Evolutionary conservation across 1,140 invertebrate genomes (phyloP).

Genomic region (Drosophila ironensis): DNA sequence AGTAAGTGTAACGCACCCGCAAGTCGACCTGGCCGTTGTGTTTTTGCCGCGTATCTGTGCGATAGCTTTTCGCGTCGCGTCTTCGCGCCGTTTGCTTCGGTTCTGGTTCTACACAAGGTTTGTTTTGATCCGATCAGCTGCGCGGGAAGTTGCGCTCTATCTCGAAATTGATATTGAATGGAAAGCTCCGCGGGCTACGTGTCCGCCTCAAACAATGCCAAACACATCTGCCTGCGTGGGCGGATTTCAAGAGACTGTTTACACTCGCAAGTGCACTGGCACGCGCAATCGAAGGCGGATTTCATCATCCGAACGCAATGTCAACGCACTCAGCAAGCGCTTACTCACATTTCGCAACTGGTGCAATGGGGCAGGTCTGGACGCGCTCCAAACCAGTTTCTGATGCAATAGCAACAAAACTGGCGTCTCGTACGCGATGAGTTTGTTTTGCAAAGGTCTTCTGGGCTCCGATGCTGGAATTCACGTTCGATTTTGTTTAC

Average conservation of each 20-base stretch:
- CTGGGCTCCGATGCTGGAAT: neutral
- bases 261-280: too few relatives aligned
- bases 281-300: too few relatives aligned
- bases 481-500: neutral
- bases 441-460: neutral
- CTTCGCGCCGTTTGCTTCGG: slow-evolving; percentile 37
- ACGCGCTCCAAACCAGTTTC: slow-evolving; percentile 10
- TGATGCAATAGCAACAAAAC: slow-evolving; percentile 25
- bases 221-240: neutral
- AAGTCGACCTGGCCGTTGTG: slow-evolving; percentile 7
- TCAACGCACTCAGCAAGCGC: slow-evolving; percentile 10
- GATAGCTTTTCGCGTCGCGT: slow-evolving; percentile 60
- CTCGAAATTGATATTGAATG: slow-evolving; percentile 19
- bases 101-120: slow-evolving; percentile 63
- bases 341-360: slow-evolving; percentile 41
- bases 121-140: slow-evolving; percentile 54
- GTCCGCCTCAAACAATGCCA: slow-evolving; percentile 1
- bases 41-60: slow-evolving; percentile 39
- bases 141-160: slow-evolving; percentile 12
- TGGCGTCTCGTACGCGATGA: too few relatives aligned
- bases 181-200: slow-evolving; percentile 15
- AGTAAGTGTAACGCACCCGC: slow-evolving; percentile 29
- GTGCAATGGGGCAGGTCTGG: slow-evolving; percentile 13
- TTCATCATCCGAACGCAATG: slow-evolving; percentile 15
- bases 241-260: neutral